Base-by-base conservation (phyloP, 2,797 vertebrate species). In the Selene dorsalis region DNA sequence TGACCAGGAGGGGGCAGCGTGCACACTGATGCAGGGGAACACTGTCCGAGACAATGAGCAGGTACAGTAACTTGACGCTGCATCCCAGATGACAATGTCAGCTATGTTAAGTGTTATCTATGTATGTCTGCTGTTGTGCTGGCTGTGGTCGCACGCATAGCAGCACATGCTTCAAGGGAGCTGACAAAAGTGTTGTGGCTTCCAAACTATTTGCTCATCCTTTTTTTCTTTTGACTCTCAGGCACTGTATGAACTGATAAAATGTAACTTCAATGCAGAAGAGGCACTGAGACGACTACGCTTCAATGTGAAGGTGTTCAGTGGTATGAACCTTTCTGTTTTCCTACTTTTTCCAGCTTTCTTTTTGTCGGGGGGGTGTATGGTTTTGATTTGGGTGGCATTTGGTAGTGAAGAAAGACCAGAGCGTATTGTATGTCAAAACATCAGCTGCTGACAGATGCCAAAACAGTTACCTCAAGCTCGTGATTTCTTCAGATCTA, bases 221-320 rank as follows among this genome's bases (percentile, higher is more conserved):
- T 50, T 38, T 22, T n/a, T 39, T 39, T 30, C 39, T 79, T 38
- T 85, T 62, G 18, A 28, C 69, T 48, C 78, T 62, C 81, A 96
- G 98, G 98, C 97, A 9, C 94, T 99, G 77, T 98, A 97, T 9
- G 97, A 99, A 88, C 92, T 99, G 82, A 97, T 98, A 69, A 99
- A 97, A 88, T 99, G 98, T 91, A 96, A 95, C 89, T 99, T 97
- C 89, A 96, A 97, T 8, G 92, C 93, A 24, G 97, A 98, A 67
- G 98, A 99, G 86, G 98, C 98, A 0, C 94, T 98, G 73, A 92
- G 97, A 77, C 94, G 97, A 87, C 88, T 98, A 67, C 88, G 90
- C 76, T 99, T 99, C 94, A 99, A 99, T 0, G 96, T 98, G 82
- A 99, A 97, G 90, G 97, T 98, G 61, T 95, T 96, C 84, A 95